Evolutionary conservation across 37 sponge, comb jelly and placozoan genomes (phyloP), one percentile per base, ranked within the genome.

Genomic region (Cladorhizidae sp.): DNA sequence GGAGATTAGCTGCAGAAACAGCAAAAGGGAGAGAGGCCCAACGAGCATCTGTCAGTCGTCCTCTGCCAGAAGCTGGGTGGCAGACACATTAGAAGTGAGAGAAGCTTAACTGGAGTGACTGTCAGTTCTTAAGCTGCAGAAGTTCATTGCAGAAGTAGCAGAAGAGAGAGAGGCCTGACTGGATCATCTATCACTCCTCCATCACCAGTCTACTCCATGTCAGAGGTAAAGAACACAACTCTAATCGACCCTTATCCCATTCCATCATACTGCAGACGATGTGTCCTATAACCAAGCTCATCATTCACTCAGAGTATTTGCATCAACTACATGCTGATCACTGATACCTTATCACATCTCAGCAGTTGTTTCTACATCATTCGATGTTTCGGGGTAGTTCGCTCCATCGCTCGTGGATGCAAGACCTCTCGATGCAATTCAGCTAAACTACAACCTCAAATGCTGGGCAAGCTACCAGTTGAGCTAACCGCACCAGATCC

Each of bases 401-500:
- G 64, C 17, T 63, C 64, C 64, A 63, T 63, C 17, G 25, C 64
- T n/a, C 64, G 64, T 63, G 64, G 31, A 63, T 63, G 64, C 31
- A 26, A 23, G n/a, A 63, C 64, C 31, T 63, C n/a, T 26, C n/a
- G 64, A 63, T 25, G 64, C 64, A 63, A 12, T 21, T 21, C 64
- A 21, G 64, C 31, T n/a, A 70, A 49, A 70, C 72, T 58, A 21
- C 26, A 31, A 9, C 9, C 64, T 11, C 74, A 74, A 40, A 49
- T 54, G 33, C 54, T 74, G 7, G 56, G 74, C 11, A 52, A 74
- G n/a, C 49, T 74, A 40, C 74, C 74, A 51, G 25, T 50, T 26
- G 78, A 58, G 31, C 78, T 62, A 17, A 40, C 59, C 22, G 15
- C 29, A 21, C 62, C 43, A 26, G 73, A 28, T 37, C 40, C 43